Base-by-base conservation (phyloP, 2,113 vertebrate genomes). In the Sapajus apella region DNA sequence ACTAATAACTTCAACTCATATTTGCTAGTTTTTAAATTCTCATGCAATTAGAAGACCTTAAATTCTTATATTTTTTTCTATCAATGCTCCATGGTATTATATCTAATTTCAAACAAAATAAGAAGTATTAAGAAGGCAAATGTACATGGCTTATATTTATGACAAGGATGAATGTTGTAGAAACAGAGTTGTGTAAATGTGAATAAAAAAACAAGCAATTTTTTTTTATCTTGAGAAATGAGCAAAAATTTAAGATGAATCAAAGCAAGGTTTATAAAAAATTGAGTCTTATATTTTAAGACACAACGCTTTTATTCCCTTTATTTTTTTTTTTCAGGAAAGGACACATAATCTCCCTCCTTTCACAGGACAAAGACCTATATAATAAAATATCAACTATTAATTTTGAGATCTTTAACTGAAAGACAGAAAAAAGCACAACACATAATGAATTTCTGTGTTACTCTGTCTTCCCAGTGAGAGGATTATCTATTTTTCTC, bases 41-140 rank as follows among this genome's bases (percentile, higher is more conserved):
- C 80, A 35, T 97, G 91, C 81, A 98, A 98, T 98, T 98, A 97
- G 72, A 97, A 94, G 88, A 94, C 84, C 37, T 98, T 61, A 55
- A 55, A 96, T 92, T 91, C 93, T 91, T 95, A 88, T 43, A 95
- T 76, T 96, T 76, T 96, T 96, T 95, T 55, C 72, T 95, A 94
- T 73, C 52, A 95, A 27, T 50, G 47, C 18, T 90, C 87, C 64
- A 35, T 95, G 64, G 32, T 66, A 86, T 94, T 64, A 72, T 96
- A 73, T 95, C 96, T 98, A 77, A 83, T 55, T 97, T 91, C 21
- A 96, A 86, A 93, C 73, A 87, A 91, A 72, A 83, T 97, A 95
- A 85, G 96, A 97, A 70, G 32, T 70, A 68, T 56, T 40, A 93
- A 82, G 32, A 92, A 75, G 16, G 2, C 2, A 89, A 76, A 81